Percentiles rank a stretch among this genome's conserved stretches.
phyloP scores from a whole-genome alignment of 2,888 invertebrate species.

The Mylabris sibirica region DNA sequence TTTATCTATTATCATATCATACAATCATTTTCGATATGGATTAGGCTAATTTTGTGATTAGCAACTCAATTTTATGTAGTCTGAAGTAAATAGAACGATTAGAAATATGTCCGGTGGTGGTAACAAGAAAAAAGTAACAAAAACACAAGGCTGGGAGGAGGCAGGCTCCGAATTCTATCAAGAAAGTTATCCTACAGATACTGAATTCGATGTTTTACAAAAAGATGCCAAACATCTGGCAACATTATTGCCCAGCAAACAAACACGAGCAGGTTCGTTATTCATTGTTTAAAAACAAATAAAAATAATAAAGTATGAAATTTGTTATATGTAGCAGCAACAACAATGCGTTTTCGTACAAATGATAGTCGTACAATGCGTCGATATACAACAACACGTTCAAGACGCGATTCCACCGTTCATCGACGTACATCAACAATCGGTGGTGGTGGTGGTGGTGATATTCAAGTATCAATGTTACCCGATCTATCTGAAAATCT shows the following conservation, averaged over 20 bases:
- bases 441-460: conserved; percentile 57
- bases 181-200: conserved; percentile 76
- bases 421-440: conserved; percentile 63
- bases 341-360: conserved; percentile 71
- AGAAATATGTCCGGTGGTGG: conserved; percentile 67
- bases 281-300: neutral
- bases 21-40: too few species aligned
- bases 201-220: conserved; percentile 73
- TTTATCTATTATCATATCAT: too few species aligned
- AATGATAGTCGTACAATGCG: conserved; percentile 70
- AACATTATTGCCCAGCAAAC: conserved; percentile 80
- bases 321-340: conserved; percentile 63
- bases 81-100: conserved; percentile 49
- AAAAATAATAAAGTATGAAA: neutral
- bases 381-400: conserved; percentile 65
- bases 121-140: conserved; percentile 64
- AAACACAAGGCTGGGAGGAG: conserved; percentile 80
- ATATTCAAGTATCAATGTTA: conserved; percentile 79
- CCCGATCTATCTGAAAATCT: conserved; percentile 85
- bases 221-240: conserved; percentile 78
- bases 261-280: conserved; percentile 73
- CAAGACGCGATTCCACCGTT: conserved; percentile 65
- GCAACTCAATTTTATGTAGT: neutral
- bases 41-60: neutral
- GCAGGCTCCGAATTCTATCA: conserved; percentile 87